A percentile compares a stretch with the other conserved stretches of the same genome.
Evolutionary conservation across 2,797 vertebrate species (phyloP).

Genomic region (Tragopan temminckii): DNA sequence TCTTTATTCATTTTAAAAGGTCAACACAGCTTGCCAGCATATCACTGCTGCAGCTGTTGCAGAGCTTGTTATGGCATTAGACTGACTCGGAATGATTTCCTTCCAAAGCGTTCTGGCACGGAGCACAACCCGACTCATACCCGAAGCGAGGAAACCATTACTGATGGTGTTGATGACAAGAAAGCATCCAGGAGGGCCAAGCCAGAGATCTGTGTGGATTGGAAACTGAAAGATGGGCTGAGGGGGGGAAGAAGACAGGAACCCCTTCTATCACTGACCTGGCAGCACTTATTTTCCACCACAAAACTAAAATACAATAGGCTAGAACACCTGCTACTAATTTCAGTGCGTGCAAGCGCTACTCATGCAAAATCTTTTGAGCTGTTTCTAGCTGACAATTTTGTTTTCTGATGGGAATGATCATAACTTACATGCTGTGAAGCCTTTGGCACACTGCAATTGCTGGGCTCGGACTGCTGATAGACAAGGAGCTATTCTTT

Average conservation of each 20-base stretch:
- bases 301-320: neutral
- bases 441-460: constrained; percentile 14
- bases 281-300: neutral
- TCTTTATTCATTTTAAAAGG: constrained; percentile 73
- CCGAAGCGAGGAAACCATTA: constrained; percentile 28
- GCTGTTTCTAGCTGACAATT: neutral
- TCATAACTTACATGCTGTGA: constrained; percentile 39
- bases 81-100: constrained; percentile 70
- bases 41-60: constrained; percentile 73
- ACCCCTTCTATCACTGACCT: neutral
- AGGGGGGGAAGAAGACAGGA: neutral
- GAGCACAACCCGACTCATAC: constrained; percentile 26
- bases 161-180: constrained; percentile 43
- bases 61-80: constrained; percentile 73
- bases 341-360: constrained; percentile 37
- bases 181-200: constrained; percentile 10
- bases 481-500: neutral
- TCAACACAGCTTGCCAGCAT: constrained; percentile 72
- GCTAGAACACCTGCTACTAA: constrained; percentile 15
- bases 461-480: constrained; percentile 18
- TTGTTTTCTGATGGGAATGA: constrained; percentile 46
- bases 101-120: constrained; percentile 64
- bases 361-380: neutral
- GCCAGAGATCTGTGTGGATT: neutral
- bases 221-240: neutral